Conservation (phyloP, 1,140 invertebrate species). For the Caerostris extrusa region DNA sequence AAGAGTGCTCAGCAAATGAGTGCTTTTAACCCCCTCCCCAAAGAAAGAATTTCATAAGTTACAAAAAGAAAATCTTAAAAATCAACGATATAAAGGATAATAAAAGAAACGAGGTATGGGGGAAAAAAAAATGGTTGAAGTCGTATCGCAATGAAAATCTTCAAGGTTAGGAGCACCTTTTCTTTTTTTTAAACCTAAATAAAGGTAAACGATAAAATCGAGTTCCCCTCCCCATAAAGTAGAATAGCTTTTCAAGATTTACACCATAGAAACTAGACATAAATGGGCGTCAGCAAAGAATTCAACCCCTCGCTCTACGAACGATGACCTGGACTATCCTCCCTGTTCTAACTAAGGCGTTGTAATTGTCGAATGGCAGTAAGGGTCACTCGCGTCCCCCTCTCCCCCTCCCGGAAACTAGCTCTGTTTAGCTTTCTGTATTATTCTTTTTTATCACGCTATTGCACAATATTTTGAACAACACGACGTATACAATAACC, state of each 20-base stretch:
- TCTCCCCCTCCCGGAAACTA: slow-evolving; percentile 45
- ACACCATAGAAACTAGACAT: not conserved
- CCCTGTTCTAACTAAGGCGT: slow-evolving; percentile 39
- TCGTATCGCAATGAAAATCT: slow-evolving; percentile 31
- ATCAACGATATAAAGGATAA: not conserved
- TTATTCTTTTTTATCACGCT: slow-evolving; percentile 40
- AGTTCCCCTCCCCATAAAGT: not conserved
- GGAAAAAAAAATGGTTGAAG: not conserved
- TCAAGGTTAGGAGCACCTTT: not conserved
- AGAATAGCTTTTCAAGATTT: slow-evolving; percentile 14
- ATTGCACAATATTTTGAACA: slow-evolving; percentile 42
- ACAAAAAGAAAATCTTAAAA: not conserved
- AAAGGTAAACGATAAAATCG: not conserved
- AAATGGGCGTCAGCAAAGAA: slow-evolving; percentile 25
- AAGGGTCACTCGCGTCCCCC: slow-evolving; percentile 32
- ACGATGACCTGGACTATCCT: slow-evolving; percentile 8
- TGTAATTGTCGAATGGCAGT: slow-evolving; percentile 1
- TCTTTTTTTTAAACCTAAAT: slow-evolving; percentile 19
- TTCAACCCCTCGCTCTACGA: slow-evolving; percentile 11
- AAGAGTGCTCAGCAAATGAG: not conserved
- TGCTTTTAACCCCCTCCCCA: not conserved
- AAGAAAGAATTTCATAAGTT: not conserved
- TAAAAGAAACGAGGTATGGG: not conserved
- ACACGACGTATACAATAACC: slow-evolving; percentile 22
- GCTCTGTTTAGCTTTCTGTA: slow-evolving; percentile 37